Percentiles rank a stretch among this genome's conserved stretches.
phyloP scores from a whole-genome alignment of 2,888 invertebrate species.

The Andrena bucephala region DNA sequence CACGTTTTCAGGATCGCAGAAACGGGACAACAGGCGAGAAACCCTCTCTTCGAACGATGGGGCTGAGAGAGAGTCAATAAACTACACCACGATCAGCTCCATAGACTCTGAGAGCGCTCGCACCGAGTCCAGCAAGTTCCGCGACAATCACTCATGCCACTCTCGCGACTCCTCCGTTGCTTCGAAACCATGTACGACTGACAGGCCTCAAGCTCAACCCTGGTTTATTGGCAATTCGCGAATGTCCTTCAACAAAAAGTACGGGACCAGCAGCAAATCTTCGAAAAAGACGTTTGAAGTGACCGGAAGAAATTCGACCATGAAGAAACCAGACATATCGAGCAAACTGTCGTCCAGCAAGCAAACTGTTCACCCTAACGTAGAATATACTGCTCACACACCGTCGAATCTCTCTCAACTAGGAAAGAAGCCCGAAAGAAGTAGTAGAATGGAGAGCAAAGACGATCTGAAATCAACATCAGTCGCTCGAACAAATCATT shows the following conservation, averaged over 20 bases:
- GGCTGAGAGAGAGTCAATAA: conserved; percentile 54
- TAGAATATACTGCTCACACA: no score
- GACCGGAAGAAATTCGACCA: neutral
- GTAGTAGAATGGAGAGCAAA: neutral
- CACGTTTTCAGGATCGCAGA: conserved; percentile 5
- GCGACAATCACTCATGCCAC: conserved; percentile 41
- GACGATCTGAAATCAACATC: neutral
- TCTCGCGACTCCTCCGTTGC: conserved; percentile 66
- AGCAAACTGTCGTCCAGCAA: neutral
- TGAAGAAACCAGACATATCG: neutral
- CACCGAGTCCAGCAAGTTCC: conserved; percentile 63
- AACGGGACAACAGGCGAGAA: conserved; percentile 10
- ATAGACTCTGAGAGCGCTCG: conserved; percentile 67
- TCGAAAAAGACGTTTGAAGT: neutral
- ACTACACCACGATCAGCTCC: conserved; percentile 67
- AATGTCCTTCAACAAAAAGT: conserved; percentile 59
- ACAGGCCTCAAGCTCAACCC: conserved; percentile 19
- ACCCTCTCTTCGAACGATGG: conserved; percentile 54
- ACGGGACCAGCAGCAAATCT: conserved; percentile 10
- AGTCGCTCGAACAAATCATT: neutral
- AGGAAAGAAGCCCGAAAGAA: neutral
- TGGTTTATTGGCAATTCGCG: conserved; percentile 22
- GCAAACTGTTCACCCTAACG: neutral
- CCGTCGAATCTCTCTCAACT: neutral
- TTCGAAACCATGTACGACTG: conserved; percentile 39